Base-by-base conservation (phyloP, 1,140 invertebrate species). In the Drosophila suzukii region DNA sequence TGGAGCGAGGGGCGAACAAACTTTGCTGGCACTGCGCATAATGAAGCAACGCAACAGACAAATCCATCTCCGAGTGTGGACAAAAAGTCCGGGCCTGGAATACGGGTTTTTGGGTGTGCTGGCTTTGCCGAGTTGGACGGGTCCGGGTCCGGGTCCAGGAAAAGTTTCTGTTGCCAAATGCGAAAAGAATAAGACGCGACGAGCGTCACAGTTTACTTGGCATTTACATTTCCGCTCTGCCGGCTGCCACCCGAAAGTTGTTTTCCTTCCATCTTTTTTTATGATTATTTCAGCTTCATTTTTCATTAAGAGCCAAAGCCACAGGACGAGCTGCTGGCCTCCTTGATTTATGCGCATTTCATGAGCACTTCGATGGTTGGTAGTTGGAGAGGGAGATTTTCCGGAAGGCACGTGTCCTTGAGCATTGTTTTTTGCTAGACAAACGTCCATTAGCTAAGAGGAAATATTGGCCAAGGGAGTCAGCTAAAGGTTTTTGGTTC, bases 1-100 rank as follows among this genome's bases (percentile, higher is more conserved):
- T 27, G 27, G 12, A n/a, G 3, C 50, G 32, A 56, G 38, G 30
- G 20, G 51, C 51, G 43, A 50, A 55, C 56, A 88, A 86, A 86
- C 79, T 86, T 86, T 83, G 56, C 63, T 58, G 67, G 76, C 61
- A 73, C 66, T 88, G 79, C 57, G 84, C 83, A 88, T 83, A 86
- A 89, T 88, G 84, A 79, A 63, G 70, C 75, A 59, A 41, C 73
- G 55, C 61, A 81, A 60, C 71, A 79, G 79, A 88, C 84, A 79
- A 86, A 86, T 86, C 86, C 83, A 89, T 88, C 83, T 83, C 66
- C 79, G 59, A 72, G 75, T 88, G 83, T 79, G 79, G 71, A 79
- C 75, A 79, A 79, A 83, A 88, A 75, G 67, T 47, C 59, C 55
- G 44, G 34, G 49, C 17, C 32, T 20, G 41, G 43, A 43, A 39